Evolutionary conservation across 1,140 invertebrate genomes (phyloP).

Genomic region (Tetramorium simillimum): DNA sequence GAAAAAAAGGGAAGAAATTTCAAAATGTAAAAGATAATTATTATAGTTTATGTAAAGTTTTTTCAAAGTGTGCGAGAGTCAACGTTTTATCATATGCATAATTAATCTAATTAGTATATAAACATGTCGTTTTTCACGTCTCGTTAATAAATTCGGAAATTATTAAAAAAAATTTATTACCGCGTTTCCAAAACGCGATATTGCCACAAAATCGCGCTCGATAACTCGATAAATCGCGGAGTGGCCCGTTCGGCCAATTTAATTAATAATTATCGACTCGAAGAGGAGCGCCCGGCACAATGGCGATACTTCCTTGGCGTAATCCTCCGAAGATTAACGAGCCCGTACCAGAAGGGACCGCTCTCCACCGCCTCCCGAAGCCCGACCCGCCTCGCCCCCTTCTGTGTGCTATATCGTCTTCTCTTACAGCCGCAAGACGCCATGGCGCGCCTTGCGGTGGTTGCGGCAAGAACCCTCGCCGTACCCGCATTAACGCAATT

Average conservation of each 20-base stretch:
- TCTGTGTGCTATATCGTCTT: constrained; percentile 61
- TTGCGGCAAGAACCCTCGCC: constrained; percentile 78
- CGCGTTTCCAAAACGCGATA: not conserved
- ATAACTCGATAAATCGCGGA: constrained; percentile 73
- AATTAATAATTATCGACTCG: constrained; percentile 82
- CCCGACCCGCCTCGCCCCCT: constrained; percentile 3
- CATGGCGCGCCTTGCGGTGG: constrained; percentile 81
- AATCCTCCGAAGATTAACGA: constrained; percentile 84
- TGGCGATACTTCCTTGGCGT: constrained; percentile 77
- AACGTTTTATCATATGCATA: not conserved
- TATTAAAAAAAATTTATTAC: constrained; percentile 27
- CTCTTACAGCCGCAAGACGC: constrained; percentile 78
- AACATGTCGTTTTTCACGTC: not conserved
- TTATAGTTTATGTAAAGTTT: not conserved
- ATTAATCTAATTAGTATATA: not conserved
- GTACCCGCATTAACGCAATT: constrained; percentile 85
- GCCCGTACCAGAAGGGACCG: constrained; percentile 72
- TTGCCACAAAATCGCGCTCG: not conserved
- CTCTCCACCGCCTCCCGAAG: constrained; percentile 37
- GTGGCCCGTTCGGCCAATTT: constrained; percentile 73
- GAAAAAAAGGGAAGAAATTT: not conserved
- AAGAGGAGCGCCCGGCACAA: constrained; percentile 74
- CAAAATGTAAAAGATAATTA: not conserved
- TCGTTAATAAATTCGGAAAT: not conserved
- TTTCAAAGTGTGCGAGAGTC: not conserved